phyloP scores from a whole-genome alignment of 2,113 vertebrate genomes.

The Bubo bubo region DNA sequence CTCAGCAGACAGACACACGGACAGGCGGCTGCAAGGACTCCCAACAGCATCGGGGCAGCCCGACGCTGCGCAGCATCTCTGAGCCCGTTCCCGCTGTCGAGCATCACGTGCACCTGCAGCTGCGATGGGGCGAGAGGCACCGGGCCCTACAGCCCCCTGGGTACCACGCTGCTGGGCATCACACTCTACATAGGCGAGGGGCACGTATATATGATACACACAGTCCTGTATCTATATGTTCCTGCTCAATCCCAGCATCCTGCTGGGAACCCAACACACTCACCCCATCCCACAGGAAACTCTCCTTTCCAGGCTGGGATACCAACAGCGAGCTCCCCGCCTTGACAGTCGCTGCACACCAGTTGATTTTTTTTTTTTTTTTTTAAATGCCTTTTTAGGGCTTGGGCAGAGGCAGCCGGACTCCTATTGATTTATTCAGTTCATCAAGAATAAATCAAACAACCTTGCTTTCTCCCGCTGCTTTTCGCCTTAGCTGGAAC shows the following conservation, averaged over 20 bases:
- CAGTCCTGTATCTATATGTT: rapidly evolving
- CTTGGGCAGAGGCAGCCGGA: not conserved
- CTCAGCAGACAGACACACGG: not conserved
- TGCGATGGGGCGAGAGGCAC: rapidly evolving
- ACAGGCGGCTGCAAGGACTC: rapidly evolving
- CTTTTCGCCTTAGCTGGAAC: not conserved
- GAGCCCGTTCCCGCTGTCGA: rapidly evolving
- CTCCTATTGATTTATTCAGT: not conserved
- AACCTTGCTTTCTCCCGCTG: not conserved
- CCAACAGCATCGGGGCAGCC: rapidly evolving
- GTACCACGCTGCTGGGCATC: rapidly evolving
- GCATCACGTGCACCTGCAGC: rapidly evolving
- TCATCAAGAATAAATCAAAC: not conserved
- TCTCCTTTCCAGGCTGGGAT: not conserved
- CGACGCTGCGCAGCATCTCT: rapidly evolving
- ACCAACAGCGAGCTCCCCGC: not conserved
- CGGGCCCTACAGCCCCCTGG: rapidly evolving
- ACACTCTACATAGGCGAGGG: rapidly evolving
- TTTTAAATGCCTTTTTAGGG: not conserved
- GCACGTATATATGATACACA: rapidly evolving
- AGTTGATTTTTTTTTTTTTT: not conserved
- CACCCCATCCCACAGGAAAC: not conserved
- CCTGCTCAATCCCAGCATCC: not conserved
- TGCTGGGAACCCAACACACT: rapidly evolving
- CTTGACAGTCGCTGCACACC: rapidly evolving